Percentiles rank a stretch among this genome's conserved stretches.
Evolutionary conservation across 2,113 vertebrate genomes (phyloP).

Genomic region (Lepus timidus): DNA sequence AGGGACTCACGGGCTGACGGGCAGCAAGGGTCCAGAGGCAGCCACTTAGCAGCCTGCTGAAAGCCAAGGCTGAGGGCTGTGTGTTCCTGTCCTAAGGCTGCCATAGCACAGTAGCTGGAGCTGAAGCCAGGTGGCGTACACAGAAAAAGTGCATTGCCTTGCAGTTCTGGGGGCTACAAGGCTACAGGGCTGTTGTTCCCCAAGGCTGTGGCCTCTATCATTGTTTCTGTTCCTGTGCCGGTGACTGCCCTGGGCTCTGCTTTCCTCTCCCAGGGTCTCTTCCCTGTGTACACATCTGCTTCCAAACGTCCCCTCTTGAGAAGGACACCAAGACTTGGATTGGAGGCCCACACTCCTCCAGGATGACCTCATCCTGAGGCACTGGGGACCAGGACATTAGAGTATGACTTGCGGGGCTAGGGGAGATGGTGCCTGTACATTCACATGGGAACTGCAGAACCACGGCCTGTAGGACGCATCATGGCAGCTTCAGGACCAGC

Average conservation of each 20-base stretch:
- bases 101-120: neutral
- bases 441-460: neutral
- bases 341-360: neutral
- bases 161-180: neutral
- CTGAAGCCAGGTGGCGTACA: neutral
- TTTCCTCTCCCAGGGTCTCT: neutral
- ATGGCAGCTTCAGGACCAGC: neutral
- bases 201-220: neutral
- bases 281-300: neutral
- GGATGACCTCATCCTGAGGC: neutral
- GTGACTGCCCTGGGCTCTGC: neutral
- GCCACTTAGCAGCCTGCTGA: neutral
- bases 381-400: neutral
- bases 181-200: neutral
- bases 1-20: neutral
- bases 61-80: neutral
- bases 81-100: neutral
- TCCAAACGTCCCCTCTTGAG: neutral
- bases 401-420: neutral
- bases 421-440: too few species aligned
- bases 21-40: neutral
- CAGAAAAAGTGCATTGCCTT: neutral
- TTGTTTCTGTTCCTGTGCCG: neutral
- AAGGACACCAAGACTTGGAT: neutral
- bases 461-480: neutral